Conservation (phyloP, 2,797 vertebrate species). For the Microhierax caerulescens region DNA sequence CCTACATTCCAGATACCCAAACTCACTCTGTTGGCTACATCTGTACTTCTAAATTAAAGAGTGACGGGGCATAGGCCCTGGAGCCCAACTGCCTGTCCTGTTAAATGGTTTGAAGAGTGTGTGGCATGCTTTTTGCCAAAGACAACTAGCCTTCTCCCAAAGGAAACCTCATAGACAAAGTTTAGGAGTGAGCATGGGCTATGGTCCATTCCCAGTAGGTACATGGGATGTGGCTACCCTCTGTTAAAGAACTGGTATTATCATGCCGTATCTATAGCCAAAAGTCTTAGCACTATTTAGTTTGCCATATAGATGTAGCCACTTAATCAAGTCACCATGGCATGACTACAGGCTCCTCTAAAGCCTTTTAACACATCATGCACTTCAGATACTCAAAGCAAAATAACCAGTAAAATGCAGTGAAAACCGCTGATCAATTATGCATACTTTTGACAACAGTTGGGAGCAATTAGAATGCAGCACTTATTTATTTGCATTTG, state of each 20-base stretch:
- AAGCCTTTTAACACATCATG: neutral
- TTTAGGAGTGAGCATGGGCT: neutral
- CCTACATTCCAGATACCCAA: neutral
- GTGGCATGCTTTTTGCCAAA: neutral
- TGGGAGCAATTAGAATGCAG: neutral
- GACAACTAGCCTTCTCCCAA: neutral
- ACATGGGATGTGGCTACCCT: neutral
- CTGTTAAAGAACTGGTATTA: neutral
- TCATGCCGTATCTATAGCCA: neutral
- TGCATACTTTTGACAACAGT: neutral
- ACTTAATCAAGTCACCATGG: neutral
- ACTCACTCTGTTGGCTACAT: neutral
- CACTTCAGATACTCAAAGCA: neutral
- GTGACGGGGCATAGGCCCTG: neutral
- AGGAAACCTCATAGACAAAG: neutral
- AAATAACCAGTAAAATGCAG: neutral
- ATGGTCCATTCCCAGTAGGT: neutral
- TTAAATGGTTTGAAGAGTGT: neutral
- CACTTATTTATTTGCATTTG: neutral
- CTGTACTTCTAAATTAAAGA: neutral
- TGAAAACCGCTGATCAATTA: neutral
- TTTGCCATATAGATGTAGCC: neutral
- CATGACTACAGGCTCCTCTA: neutral
- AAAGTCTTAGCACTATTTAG: neutral
- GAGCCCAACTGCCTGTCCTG: neutral